These are phyloP conservation scores for Semicossyphus pulcher DNA, from an alignment of 2,113 vertebrate genomes.

Conservation along the genomic window DNA sequence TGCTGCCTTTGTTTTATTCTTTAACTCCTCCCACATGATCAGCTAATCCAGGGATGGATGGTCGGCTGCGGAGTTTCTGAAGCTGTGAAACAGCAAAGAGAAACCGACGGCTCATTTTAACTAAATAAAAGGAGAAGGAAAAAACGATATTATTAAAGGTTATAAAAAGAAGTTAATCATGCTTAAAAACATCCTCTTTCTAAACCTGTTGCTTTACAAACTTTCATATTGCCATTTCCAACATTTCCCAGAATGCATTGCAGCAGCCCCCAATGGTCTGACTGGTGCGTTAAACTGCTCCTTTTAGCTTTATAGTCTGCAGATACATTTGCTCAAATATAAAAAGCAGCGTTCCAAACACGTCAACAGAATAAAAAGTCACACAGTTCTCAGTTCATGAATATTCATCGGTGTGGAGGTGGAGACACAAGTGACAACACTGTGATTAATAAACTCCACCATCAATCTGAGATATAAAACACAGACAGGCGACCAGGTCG, in stretches of 20 bases:
- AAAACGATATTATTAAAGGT: too few relatives aligned
- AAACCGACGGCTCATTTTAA: too few relatives aligned
- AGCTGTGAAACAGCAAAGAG: constrained; percentile 4
- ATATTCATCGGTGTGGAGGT: neutral
- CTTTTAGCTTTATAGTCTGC: too few relatives aligned
- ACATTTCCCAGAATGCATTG: neutral
- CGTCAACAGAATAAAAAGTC: neutral
- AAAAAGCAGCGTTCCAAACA: neutral
- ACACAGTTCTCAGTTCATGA: neutral
- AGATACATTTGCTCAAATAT: neutral
- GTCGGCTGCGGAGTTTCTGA: too few relatives aligned
- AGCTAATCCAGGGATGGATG: constrained; percentile 61
- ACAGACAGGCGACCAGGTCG: too few relatives aligned
- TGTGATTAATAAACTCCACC: neutral
- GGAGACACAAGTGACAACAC: neutral
- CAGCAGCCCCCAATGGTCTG: neutral
- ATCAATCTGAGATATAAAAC: too few relatives aligned
- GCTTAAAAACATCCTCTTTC: neutral
- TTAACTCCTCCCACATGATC: constrained; percentile 56
- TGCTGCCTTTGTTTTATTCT: constrained; percentile 45
- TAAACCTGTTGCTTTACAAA: neutral
- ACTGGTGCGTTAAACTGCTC: neutral
- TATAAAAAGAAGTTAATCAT: too few relatives aligned
- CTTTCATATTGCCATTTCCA: neutral
- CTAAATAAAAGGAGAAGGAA: too few relatives aligned